These are phyloP conservation scores for Antechinus flavipes DNA, from an alignment of 2,113 vertebrate genomes.

Conservation along the genomic window DNA sequence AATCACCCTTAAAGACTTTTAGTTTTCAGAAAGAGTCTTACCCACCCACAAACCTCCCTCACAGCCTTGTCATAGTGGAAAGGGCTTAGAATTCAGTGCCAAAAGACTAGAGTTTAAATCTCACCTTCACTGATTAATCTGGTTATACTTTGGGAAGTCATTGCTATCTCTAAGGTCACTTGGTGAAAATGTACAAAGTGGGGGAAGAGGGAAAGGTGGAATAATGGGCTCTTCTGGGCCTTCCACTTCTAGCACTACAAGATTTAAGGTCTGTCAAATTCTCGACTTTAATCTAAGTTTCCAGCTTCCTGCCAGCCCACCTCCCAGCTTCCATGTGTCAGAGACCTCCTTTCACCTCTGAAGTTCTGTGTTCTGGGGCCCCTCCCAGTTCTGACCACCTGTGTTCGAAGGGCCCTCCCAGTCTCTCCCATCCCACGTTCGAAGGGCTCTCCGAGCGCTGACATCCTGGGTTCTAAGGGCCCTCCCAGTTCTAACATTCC, in stretches of 20 bases:
- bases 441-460: too few relatives aligned
- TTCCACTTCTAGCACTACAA: background rate
- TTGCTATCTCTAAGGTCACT: background rate
- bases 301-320: background rate
- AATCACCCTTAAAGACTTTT: background rate
- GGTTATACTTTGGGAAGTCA: background rate
- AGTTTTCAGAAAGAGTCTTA: background rate
- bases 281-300: background rate
- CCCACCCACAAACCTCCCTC: background rate
- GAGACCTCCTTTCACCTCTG: background rate
- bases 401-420: background rate
- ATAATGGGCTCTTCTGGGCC: too few relatives aligned
- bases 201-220: too few relatives aligned
- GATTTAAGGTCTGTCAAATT: background rate
- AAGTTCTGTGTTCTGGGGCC: rapidly evolving
- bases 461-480: too few relatives aligned
- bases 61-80: background rate
- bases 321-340: background rate
- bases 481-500: too few relatives aligned
- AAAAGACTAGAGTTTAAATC: background rate
- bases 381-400: background rate
- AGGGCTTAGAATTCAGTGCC: background rate
- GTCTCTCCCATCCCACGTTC: background rate
- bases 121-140: background rate
- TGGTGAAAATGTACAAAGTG: background rate